Evolutionary conservation across 2,797 vertebrate genomes (phyloP).

Genomic region (Geotrypetes seraphini): DNA sequence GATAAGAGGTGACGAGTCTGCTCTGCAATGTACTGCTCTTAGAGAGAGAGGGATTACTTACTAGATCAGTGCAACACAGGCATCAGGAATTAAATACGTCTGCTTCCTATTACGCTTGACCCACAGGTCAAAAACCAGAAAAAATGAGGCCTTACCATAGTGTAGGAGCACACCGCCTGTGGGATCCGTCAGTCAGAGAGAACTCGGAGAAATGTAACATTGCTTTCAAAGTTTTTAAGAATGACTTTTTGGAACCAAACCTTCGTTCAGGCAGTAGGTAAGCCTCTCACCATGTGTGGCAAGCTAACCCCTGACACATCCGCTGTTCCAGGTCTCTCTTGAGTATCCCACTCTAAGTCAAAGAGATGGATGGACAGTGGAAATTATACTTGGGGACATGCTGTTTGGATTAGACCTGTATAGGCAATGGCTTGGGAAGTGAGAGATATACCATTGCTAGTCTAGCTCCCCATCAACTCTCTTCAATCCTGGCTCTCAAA

Average conservation of each 20-base stretch:
- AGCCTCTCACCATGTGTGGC: neutral
- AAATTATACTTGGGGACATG: neutral
- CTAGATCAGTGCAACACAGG: constrained; percentile 6
- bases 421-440: rapidly evolving
- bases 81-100: constrained; percentile 22
- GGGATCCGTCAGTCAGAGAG: neutral
- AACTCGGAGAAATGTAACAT: neutral
- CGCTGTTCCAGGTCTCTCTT: neutral
- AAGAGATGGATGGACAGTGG: neutral
- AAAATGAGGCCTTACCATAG: neutral
- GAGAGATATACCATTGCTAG: too few species aligned
- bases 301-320: neutral
- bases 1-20: too few species aligned
- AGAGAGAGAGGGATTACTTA: too few species aligned
- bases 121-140: constrained; percentile 23
- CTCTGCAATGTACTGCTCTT: too few species aligned
- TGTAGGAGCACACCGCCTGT: rapidly evolving
- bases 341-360: neutral
- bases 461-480: too few species aligned
- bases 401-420: neutral
- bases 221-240: neutral
- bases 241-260: neutral
- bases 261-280: neutral
- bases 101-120: constrained; percentile 34
- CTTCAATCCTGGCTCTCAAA: too few species aligned